Evolutionary conservation across 1,140 invertebrate species (phyloP).

Genomic region (Drosophila pseudoobscura): DNA sequence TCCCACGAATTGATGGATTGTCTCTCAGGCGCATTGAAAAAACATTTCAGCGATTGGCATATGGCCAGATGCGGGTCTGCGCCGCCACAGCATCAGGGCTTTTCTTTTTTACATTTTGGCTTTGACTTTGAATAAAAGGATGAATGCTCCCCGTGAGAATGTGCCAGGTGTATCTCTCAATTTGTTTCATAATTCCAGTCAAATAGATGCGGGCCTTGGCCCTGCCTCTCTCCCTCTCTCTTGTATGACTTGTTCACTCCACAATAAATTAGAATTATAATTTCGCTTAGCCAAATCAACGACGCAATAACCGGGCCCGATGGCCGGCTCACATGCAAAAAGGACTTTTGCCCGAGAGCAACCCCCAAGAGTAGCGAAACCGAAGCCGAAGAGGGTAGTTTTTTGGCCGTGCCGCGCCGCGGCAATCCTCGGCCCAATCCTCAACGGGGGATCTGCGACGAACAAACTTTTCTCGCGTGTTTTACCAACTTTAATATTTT

Average conservation of each 20-base stretch:
- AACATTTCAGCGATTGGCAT: conserved; percentile 33
- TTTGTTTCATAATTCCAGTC: too few relatives aligned
- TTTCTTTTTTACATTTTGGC: too few relatives aligned
- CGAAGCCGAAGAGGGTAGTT: conserved; percentile 48
- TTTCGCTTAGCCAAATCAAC: conserved; percentile 78
- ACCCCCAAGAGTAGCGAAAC: conserved; percentile 50
- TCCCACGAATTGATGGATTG: conserved; percentile 54
- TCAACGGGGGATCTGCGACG: conserved; percentile 28
- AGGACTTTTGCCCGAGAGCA: conserved; percentile 60
- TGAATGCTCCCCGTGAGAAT: too few relatives aligned
- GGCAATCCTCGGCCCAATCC: conserved; percentile 6
- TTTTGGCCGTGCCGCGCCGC: conserved; percentile 14
- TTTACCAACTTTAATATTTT: conserved; percentile 79
- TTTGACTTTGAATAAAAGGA: too few relatives aligned
- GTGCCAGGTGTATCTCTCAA: too few relatives aligned
- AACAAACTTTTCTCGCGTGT: conserved; percentile 74
- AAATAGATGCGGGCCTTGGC: too few relatives aligned
- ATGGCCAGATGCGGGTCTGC: conserved; percentile 21
- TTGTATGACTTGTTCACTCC: conserved; percentile 57
- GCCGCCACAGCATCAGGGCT: neutral
- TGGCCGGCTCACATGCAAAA: conserved; percentile 68
- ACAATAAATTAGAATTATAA: conserved; percentile 76
- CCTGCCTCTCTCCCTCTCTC: too few relatives aligned
- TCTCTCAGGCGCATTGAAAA: conserved; percentile 33
- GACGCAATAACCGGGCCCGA: conserved; percentile 68